Conservation (phyloP, 1,140 invertebrate species). For the Asbolus verrucosus region DNA sequence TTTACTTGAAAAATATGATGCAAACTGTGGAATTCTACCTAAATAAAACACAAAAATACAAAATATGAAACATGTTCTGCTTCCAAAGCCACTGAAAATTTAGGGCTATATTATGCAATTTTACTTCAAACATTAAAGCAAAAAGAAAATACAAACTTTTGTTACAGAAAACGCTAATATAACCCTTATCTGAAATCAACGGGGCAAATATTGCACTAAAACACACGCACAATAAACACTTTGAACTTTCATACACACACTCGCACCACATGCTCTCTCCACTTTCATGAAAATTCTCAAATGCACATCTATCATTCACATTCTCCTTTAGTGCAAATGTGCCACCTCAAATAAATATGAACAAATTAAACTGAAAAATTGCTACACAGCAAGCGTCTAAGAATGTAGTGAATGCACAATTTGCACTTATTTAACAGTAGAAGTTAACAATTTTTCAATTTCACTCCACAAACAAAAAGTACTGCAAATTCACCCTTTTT, state of each 20-base stretch:
- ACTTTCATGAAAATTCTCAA: conserved; percentile 60
- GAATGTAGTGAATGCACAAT: too few relatives aligned
- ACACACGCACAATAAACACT: conserved; percentile 51
- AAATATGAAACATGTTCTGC: conserved; percentile 61
- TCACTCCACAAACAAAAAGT: conserved; percentile 42
- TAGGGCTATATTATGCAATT: conserved; percentile 55
- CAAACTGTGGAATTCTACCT: conserved; percentile 59
- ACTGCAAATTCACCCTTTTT: too few relatives aligned
- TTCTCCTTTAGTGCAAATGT: conserved; percentile 57
- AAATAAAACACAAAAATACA: conserved; percentile 62
- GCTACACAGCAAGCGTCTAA: too few relatives aligned
- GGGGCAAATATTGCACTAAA: conserved; percentile 60
- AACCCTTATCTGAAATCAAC: conserved; percentile 55
- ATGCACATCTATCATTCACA: conserved; percentile 52
- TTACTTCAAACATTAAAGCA: conserved; percentile 43
- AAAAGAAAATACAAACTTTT: too few relatives aligned
- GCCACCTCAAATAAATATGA: conserved; percentile 43
- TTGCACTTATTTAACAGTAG: too few relatives aligned
- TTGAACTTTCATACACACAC: conserved; percentile 46
- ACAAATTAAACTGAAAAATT: conserved; percentile 46
- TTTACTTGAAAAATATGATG: conserved; percentile 51
- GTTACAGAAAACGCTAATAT: conserved; percentile 52
- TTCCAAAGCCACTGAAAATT: conserved; percentile 60
- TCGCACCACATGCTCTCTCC: conserved; percentile 59
- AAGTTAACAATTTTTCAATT: conserved; percentile 50